Conservation (phyloP, 92 coral and sea anemone species). For the Palythoa grandis region DNA sequence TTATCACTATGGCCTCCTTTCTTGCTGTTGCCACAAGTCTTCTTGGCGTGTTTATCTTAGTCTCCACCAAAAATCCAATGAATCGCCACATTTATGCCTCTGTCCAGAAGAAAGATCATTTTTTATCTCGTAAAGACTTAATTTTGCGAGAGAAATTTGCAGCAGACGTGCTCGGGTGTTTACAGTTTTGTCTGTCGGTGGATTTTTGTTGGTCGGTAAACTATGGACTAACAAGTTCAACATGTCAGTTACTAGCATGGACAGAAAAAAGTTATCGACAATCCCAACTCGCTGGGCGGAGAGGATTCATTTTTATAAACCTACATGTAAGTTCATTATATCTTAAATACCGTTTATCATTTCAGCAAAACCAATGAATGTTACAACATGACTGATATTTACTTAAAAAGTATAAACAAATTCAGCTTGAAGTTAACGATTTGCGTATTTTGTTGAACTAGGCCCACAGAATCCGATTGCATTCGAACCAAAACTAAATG, state of each 20-base stretch:
- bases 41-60: background rate
- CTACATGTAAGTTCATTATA: background rate
- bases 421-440: too few relatives aligned
- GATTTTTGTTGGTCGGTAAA: constrained; percentile 1
- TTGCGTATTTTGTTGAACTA: too few relatives aligned
- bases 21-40: background rate
- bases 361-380: too few relatives aligned
- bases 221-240: background rate
- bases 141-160: background rate
- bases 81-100: background rate
- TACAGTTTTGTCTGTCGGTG: background rate
- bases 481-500: too few relatives aligned
- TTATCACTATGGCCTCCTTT: background rate
- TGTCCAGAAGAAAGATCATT: background rate
- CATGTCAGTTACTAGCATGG: constrained; percentile 1
- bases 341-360: background rate
- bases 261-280: background rate
- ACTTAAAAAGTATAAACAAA: too few relatives aligned
- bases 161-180: background rate
- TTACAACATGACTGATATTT: too few relatives aligned
- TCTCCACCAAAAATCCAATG: background rate
- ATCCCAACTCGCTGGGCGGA: background rate
- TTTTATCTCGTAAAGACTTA: background rate
- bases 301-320: background rate
- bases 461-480: too few relatives aligned